Base-by-base conservation (phyloP, 1,140 invertebrate genomes). In the Drosophila nannoptera region DNA sequence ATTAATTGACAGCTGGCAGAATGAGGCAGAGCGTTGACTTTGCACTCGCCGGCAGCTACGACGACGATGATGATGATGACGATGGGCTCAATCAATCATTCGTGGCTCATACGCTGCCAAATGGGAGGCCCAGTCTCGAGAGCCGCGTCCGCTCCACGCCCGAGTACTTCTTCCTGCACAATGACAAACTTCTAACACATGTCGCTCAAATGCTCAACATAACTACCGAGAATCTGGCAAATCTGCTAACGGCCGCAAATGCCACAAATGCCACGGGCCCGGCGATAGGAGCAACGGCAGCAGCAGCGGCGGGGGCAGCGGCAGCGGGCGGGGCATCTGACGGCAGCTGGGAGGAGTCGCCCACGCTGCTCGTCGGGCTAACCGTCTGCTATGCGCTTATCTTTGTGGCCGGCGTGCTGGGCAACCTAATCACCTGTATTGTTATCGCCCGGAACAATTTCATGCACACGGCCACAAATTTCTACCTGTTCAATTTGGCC, bases 401-500 rank as follows among this genome's bases (percentile, higher is more conserved):
- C 64, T 94, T 97, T 71, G 73, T 96, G 0, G 92, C 93, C 4
- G 96, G 96, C 3, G 90, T 96, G 0, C 81, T 97, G 29, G 96
- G 96, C 5, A 97, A 97, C 87, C 90, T 95, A 14, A 94, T 93
- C 82, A 97, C 96, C 9, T 97, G 96, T 87, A 91, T 96, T 40
- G 96, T 97, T 6, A 97, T 97, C 9, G 91, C 93, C 0, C 90
- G 93, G 4, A 96, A 96, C 81, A 93, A 93, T 61, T 94, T 92
- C 16, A 94, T 97, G 93, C 94, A 95, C 82, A 95, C 94, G 0
- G 93, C 94, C 0, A 95, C 94, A 11, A 97, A 97, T 89, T 96
- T 94, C 83, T 97, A 97, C 78, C 90, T 97, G 8, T 96, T 97
- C 89, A 96, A 94, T 88, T 90, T 98, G 71, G 96, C 97, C 0